Conservation (phyloP, 30 jellyfish, hydroid and myxozoan genomes). For the Aurelia aurita region DNA sequence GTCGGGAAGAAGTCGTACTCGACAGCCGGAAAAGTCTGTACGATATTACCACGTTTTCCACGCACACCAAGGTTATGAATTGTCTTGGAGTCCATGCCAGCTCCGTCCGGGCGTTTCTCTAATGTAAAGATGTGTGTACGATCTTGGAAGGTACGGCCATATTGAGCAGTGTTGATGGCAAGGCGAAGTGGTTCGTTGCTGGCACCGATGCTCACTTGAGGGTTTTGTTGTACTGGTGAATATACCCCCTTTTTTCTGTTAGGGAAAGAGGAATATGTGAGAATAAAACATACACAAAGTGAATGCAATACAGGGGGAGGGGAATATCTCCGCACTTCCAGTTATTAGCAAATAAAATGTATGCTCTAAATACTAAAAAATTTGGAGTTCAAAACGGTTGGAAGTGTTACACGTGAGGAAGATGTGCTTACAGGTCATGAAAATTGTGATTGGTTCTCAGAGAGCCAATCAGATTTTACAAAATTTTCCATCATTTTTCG, state of each 20-base stretch:
- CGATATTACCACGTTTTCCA: slow-evolving; percentile 91
- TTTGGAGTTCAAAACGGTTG: too few species aligned
- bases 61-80: slow-evolving; percentile 78
- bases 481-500: too few species aligned
- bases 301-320: too few species aligned
- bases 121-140: slow-evolving; percentile 86
- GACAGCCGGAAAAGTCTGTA: slow-evolving; percentile 95
- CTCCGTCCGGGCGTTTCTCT: slow-evolving; percentile 50
- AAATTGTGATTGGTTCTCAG: too few species aligned
- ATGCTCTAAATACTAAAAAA: too few species aligned
- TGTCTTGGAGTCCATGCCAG: slow-evolving; percentile 40
- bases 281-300: too few species aligned
- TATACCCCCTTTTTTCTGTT: slow-evolving; percentile 56
- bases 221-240: slow-evolving; percentile 93
- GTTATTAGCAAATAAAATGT: too few species aligned
- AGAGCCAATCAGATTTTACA: too few species aligned
- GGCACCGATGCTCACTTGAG: slow-evolving; percentile 85
- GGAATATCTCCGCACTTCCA: too few species aligned
- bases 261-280: background rate
- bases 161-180: slow-evolving; percentile 98
- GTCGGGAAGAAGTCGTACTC: slow-evolving; percentile 97
- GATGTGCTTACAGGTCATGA: too few species aligned
- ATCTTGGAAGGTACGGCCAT: slow-evolving; percentile 98
- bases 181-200: slow-evolving; percentile 79
- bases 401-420: too few species aligned